Evolutionary conservation across 2,113 vertebrate genomes (phyloP).

Genomic region (Apaloderma vittatum): DNA sequence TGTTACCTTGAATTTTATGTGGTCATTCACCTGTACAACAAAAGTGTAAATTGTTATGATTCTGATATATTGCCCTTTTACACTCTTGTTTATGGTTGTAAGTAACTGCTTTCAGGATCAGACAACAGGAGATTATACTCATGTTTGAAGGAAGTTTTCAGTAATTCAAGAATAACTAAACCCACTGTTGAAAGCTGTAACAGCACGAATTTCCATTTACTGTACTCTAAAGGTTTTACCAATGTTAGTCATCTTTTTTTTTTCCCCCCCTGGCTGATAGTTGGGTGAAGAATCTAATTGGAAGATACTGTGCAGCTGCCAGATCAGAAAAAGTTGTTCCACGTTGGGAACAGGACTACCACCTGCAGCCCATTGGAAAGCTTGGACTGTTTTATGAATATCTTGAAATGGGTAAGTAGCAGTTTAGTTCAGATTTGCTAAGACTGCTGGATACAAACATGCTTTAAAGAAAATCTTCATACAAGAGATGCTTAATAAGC

Average conservation of each 20-base stretch:
- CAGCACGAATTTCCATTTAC: background rate
- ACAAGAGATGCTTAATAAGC: background rate
- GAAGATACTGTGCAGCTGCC: constrained; percentile 74
- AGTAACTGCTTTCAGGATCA: background rate
- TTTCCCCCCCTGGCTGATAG: constrained; percentile 75
- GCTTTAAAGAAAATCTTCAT: background rate
- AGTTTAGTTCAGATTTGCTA: background rate
- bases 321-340: constrained; percentile 81
- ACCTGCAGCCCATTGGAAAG: constrained; percentile 85
- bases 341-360: constrained; percentile 94
- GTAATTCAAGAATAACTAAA: background rate
- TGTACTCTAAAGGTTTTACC: background rate
- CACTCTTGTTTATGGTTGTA: background rate
- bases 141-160: background rate
- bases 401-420: constrained; percentile 93
- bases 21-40: background rate
- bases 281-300: constrained; percentile 92
- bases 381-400: constrained; percentile 94
- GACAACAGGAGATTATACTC: background rate
- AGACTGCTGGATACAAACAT: background rate
- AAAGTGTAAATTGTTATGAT: background rate
- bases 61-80: background rate
- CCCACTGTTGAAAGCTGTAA: background rate
- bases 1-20: background rate
- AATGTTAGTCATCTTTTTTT: constrained; percentile 22